Evolutionary conservation across 2,797 vertebrate genomes (phyloP), one percentile per base, ranked within the genome.

Genomic region (Fringilla coelebs): DNA sequence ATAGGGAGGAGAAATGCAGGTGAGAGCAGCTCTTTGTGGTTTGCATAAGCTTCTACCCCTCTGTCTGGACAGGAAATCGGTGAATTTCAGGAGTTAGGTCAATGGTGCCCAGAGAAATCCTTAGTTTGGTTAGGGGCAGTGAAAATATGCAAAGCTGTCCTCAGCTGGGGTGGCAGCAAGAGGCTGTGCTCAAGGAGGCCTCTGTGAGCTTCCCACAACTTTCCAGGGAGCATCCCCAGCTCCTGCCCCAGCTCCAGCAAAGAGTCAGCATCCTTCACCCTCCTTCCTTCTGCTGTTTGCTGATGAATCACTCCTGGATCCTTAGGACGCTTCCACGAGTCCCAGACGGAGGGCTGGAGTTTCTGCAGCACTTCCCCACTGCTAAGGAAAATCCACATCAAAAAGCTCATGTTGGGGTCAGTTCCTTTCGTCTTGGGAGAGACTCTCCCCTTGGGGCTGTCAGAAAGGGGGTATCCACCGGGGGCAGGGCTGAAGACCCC

Each of bases 371-470:
- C 45, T 71, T 85, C 15, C 25, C n/a, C 36, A 21, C 6, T 25
- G 38, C 52, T 34, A 5, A 3, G 2, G 80, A 68, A 22, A 62
- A 40, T n/a, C 49, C 45, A 10, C 7, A 36, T 17, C 36, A 86
- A 70, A 55, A 76, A 68, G 16, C 10, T 80, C 51, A 17, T 49
- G 6, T 2, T 76, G 28, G 17, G 9, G 22, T 32, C 57, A 40
- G 26, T 63, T 75, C 49, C 38, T 72, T 41, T 7, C 1, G 17
- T 72, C 34, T 18, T 34, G 38, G 41, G 43, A 54, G 20, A 80
- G 0, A 32, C 11, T 19, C 13, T 11, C 72, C 25, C n/a, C 45
- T 67, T 1, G 1, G 41, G n/a, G 26, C 31, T 32, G 17, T 40
- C 68, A 66, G 32, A 55, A 73, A 66, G 24, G 17, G 16, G 8